These are phyloP conservation scores for Himalopsyche japonica DNA, from an alignment of 2,888 invertebrate species.

Conservation along the genomic window DNA sequence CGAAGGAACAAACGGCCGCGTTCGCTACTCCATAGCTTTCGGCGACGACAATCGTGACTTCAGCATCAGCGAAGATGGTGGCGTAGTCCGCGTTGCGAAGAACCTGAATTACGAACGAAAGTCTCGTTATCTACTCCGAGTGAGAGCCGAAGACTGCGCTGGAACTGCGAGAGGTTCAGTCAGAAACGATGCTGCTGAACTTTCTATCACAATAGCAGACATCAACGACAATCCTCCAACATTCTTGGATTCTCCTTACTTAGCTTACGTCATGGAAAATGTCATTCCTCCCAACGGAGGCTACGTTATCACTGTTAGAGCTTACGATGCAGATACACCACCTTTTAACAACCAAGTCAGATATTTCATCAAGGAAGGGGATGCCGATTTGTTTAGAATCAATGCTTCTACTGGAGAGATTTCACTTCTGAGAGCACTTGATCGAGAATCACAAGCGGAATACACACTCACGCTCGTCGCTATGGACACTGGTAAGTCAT, in stretches of 20 bases:
- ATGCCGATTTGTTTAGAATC: conserved; percentile 87
- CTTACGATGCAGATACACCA: conserved; percentile 88
- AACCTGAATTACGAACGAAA: conserved; percentile 92
- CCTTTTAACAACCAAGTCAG: conserved; percentile 88
- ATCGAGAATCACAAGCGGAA: conserved; percentile 82
- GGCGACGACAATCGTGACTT: conserved; percentile 92
- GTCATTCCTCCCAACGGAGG: conserved; percentile 79
- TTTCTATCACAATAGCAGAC: conserved; percentile 84
- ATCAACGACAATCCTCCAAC: conserved; percentile 94
- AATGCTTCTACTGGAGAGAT: conserved; percentile 92
- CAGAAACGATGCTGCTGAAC: conserved; percentile 76
- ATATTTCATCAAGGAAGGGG: conserved; percentile 92
- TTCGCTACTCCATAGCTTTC: conserved; percentile 84
- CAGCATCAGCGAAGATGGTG: conserved; percentile 89
- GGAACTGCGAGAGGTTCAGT: conserved; percentile 64
- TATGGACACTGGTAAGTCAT: conserved; percentile 86
- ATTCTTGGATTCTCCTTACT: conserved; percentile 92
- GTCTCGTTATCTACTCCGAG: conserved; percentile 78
- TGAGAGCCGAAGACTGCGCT: conserved; percentile 88
- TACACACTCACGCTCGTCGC: conserved; percentile 86
- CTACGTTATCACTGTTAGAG: conserved; percentile 80
- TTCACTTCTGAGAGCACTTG: conserved; percentile 78
- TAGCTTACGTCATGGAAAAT: conserved; percentile 93
- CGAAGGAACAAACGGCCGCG: conserved; percentile 86
- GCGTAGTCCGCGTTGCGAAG: conserved; percentile 87